Evolutionary conservation across 2,113 vertebrate species (phyloP), one percentile per base, ranked within the genome.

Genomic region (Mastomys coucha): DNA sequence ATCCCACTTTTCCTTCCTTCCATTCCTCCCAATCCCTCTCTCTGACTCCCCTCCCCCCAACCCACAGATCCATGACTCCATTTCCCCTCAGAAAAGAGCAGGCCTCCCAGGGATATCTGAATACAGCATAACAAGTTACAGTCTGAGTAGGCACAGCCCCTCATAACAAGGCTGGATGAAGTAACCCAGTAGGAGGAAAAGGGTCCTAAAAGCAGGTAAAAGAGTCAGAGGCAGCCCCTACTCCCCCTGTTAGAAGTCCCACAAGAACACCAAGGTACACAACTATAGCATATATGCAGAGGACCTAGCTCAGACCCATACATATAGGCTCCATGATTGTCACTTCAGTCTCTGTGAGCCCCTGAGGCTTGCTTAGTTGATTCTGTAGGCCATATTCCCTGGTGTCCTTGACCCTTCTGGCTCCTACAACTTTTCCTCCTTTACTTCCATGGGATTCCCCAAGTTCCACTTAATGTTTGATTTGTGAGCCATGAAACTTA

Each of bases 31-130:
- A 42, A 11, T 16, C 13, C 8, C 19, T 73, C 72, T 22, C 72
- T 3, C 36, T 3, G 1, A 3, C 70, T n/a, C n/a, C 22, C 7
- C 69, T 6, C 7, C 39, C 7, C 19, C 7, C 33, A 8, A 12
- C 53, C 16, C 16, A 16, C 33, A n/a, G 14, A 72, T 72, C 36
- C 14, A 70, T 13, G 1, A 19, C n/a, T 73, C 70, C 72, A 75
- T 42, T 75, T 75, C 20, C 72, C 72, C n/a, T 75, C n/a, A 75
- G 72, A 8, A 75, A 75, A 42, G 8, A 75, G n/a, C n/a, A 75
- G 72, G 72, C 20, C n/a, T 75, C 72, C 72, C 19, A 42, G 72
- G 72, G 7, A 75, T 42, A 24, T 12, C n/a, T 73, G n/a, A 73
- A 11, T 0, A 39, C 19, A 73, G 72, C n/a, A 24, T 12, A 42